These are phyloP conservation scores for Tamias sibiricus DNA, from an alignment of 2,113 vertebrate species.

Conservation along the genomic window DNA sequence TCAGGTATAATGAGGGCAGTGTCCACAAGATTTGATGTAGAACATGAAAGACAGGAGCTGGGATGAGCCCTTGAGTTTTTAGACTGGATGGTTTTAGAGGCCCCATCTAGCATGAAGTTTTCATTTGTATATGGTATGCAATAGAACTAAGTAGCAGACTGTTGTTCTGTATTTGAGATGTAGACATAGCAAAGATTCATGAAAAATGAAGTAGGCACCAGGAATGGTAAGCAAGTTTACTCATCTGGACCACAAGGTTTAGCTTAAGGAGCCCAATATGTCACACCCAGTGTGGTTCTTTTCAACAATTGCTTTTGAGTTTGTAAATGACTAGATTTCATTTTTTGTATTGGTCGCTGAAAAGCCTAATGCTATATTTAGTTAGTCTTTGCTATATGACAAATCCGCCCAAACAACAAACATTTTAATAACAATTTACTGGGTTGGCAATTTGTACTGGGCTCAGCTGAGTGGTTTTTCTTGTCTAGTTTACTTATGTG, in stretches of 20 bases:
- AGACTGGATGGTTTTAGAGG: not conserved
- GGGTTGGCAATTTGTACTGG: not conserved
- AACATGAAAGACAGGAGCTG: not conserved
- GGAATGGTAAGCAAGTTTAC: slow-evolving; percentile 19
- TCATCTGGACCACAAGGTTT: not conserved
- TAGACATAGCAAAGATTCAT: slow-evolving; percentile 11
- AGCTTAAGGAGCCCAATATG: not conserved
- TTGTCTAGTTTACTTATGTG: not conserved
- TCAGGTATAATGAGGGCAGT: not conserved
- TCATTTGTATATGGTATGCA: not conserved
- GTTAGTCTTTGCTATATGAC: not conserved
- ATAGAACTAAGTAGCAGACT: not conserved
- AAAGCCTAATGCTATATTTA: slow-evolving; percentile 2
- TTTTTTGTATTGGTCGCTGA: slow-evolving; percentile 2
- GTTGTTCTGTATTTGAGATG: slow-evolving; percentile 11
- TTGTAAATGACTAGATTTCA: not conserved
- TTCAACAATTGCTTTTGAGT: not conserved
- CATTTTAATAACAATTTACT: not conserved
- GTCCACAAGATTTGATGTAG: not conserved
- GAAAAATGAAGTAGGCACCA: not conserved
- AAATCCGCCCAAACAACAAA: not conserved
- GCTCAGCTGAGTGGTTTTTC: not conserved
- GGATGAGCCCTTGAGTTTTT: not conserved
- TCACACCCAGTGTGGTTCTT: not conserved
- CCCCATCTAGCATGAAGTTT: too few relatives aligned